Base-by-base conservation (phyloP, 2,797 vertebrate species). In the Miichthys miiuy region DNA sequence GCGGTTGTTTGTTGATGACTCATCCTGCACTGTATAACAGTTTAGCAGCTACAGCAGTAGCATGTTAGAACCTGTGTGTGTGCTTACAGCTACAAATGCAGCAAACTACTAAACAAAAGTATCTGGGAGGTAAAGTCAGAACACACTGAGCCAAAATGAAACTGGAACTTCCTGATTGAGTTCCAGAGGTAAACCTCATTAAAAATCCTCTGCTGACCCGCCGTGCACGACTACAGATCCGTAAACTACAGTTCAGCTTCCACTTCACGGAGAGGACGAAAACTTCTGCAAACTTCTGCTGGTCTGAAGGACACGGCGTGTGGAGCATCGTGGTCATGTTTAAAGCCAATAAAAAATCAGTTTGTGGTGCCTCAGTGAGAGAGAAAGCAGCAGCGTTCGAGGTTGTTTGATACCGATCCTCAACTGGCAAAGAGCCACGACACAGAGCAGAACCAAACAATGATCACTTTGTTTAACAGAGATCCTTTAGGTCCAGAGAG, bases 401-500 rank as follows among this genome's bases (percentile, higher is more conserved):
- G 52, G 71, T 25, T 58, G 77, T 81, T 77, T 79, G 83, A 85
- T 82, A 81, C 72, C n/a, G 62, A 83, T 75, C 72, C 68, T 72
- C 3, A 47, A 14, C 74, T 89, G 84, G 82, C 82, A 80, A n/a
- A n/a, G 47, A 60, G 87, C 84, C 80, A 72, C 60, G 1, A 68
- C 70, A 38, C 68, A 47, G 50, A 79, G 76, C 60, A 55, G 54
- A 54, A 14, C 48, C 67, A 78, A 74, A 89, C 88, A 89, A 86
- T 41, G 80, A 69, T 72, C 62, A 77, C 82, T 77, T 77, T 89
- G 88, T 89, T 78, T 46, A 61, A 68, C 54, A 67, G 44, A 51
- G 67, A 75, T 71, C 58, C 67, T 79, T 56, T 60, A 68, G 69
- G 58, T 78, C 51, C 64, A 71, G 55, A 21, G 54, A 20, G 66